Percentiles rank a stretch among this genome's conserved stretches.
Evolutionary conservation across 1,140 invertebrate genomes (phyloP).

Genomic region (Lepidurus couesii): DNA sequence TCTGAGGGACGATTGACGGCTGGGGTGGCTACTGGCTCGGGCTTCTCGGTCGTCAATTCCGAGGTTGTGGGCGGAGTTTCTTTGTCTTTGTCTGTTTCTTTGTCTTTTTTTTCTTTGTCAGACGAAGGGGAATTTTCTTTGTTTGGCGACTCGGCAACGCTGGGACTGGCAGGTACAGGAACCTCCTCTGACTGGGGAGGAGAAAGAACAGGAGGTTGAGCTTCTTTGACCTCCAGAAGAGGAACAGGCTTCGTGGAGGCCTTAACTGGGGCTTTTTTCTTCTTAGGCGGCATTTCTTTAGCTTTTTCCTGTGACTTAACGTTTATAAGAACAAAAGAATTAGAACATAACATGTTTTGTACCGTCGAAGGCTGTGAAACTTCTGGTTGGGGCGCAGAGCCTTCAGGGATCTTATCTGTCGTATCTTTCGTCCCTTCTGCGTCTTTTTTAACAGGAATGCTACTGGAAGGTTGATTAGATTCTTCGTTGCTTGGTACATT

Average conservation of each 20-base stretch:
- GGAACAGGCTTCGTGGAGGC: conserved; percentile 12
- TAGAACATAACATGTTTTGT: not conserved
- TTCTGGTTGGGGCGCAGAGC: not conserved
- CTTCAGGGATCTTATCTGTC: not conserved
- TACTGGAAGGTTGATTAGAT: not conserved
- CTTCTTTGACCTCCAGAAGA: not conserved
- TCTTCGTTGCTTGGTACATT: not conserved
- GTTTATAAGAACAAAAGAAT: not conserved
- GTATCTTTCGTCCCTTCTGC: conserved; percentile 24
- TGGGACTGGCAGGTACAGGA: not conserved
- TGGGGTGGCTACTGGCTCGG: conserved; percentile 7
- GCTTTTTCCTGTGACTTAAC: conserved; percentile 20
- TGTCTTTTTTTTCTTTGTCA: not conserved
- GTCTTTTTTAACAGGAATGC: conserved; percentile 22
- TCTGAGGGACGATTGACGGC: conserved; percentile 40
- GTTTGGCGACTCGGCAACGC: not conserved
- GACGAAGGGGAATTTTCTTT: not conserved
- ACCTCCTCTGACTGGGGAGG: not conserved
- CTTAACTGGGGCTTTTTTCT: conserved; percentile 4
- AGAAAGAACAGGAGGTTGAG: not conserved
- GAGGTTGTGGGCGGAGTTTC: not conserved
- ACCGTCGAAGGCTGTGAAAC: not conserved
- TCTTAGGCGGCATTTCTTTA: conserved; percentile 25
- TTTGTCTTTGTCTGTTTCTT: not conserved
- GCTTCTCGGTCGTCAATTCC: not conserved